Conservation (phyloP, 2,797 vertebrate species). For the Syngnathus acus region DNA sequence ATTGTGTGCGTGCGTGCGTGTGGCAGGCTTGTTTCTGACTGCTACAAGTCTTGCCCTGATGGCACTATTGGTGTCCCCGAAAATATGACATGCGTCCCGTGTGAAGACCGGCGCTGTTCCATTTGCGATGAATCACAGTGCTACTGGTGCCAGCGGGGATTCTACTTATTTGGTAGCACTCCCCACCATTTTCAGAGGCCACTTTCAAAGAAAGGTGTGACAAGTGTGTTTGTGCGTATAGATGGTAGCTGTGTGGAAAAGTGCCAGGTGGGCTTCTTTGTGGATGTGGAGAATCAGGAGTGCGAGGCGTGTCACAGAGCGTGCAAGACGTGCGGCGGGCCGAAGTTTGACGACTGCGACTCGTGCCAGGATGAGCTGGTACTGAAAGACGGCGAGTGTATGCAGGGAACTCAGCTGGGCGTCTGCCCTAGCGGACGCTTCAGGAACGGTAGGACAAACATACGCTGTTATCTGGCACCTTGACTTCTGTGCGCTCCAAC, state of each 20-base stretch:
- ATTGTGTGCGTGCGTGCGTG: not conserved
- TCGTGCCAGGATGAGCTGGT: slow-evolving; percentile 59
- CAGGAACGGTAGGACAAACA: slow-evolving; percentile 45
- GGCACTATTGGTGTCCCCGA: slow-evolving; percentile 64
- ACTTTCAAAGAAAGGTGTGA: not conserved
- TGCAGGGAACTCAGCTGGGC: not conserved
- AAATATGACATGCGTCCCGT: slow-evolving; percentile 62
- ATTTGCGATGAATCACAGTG: slow-evolving; percentile 76
- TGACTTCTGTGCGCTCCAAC: not conserved
- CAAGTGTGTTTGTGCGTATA: slow-evolving; percentile 43
- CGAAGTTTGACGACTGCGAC: slow-evolving; percentile 69
- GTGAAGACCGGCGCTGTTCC: slow-evolving; percentile 64
- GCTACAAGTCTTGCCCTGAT: slow-evolving; percentile 79
- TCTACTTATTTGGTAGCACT: slow-evolving; percentile 74
- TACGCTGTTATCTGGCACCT: not conserved
- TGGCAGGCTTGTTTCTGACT: slow-evolving; percentile 70
- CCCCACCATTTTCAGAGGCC: not conserved
- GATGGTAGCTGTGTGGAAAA: slow-evolving; percentile 72
- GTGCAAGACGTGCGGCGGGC: slow-evolving; percentile 76
- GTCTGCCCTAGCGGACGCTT: slow-evolving; percentile 43
- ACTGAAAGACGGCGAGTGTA: slow-evolving; percentile 62
- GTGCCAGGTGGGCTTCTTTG: slow-evolving; percentile 76
- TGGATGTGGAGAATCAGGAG: slow-evolving; percentile 60
- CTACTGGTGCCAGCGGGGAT: slow-evolving; percentile 74
- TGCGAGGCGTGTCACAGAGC: slow-evolving; percentile 77